Conservation (phyloP, 2,113 vertebrate genomes). For the Otolemur garnettii region DNA sequence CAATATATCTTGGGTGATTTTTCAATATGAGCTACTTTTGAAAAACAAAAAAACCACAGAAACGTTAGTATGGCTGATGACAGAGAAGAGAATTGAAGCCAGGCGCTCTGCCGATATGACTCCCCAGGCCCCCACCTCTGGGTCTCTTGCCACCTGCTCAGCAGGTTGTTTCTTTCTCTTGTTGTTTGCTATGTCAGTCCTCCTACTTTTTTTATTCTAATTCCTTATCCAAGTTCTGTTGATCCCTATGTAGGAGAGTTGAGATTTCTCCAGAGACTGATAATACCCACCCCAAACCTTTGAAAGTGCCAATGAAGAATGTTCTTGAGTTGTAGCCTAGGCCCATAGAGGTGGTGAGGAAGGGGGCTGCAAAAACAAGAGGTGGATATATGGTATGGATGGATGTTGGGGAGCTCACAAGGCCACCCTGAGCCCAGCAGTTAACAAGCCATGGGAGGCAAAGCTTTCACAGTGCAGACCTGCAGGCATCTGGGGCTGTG, state of each 20-base stretch:
- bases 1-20: slow-evolving; percentile 1
- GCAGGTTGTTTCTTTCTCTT: not conserved
- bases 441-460: fast-evolving
- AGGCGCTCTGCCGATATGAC: fast-evolving
- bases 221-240: not conserved
- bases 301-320: not conserved
- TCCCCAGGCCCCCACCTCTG: not conserved
- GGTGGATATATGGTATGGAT: not conserved
- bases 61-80: not conserved
- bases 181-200: not conserved
- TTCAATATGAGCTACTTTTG: slow-evolving; percentile 31
- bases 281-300: not conserved
- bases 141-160: not conserved
- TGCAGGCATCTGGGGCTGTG: fast-evolving
- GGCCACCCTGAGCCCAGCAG: not conserved
- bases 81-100: not conserved
- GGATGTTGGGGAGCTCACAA: not conserved
- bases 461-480: not conserved
- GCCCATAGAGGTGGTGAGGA: not conserved
- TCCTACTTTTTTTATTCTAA: not conserved
- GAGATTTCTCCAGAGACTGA: not conserved
- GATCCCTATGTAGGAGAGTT: not conserved
- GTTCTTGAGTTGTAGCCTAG: not conserved
- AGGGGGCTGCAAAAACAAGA: not conserved
- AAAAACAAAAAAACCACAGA: slow-evolving; percentile 65